Conservation (phyloP, 2,113 vertebrate species). For the Xenus cinereus region DNA sequence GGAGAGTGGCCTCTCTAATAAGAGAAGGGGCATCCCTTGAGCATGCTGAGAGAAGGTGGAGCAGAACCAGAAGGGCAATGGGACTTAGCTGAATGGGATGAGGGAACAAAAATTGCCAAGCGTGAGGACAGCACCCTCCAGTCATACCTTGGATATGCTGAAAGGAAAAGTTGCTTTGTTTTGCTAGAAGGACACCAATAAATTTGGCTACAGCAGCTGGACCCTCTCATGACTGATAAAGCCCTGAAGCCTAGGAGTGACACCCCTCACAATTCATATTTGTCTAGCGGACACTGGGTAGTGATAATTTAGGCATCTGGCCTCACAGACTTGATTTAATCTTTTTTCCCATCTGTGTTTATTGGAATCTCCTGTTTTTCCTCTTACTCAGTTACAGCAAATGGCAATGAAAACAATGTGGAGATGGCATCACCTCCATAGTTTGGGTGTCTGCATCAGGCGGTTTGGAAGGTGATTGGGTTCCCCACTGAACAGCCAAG, state of each 20-base stretch:
- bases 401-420: accelerated
- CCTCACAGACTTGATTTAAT: neutral
- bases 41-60: neutral
- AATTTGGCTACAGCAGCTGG: neutral
- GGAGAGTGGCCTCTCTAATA: neutral
- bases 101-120: neutral
- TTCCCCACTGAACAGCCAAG: neutral
- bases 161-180: neutral
- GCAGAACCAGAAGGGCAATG: neutral
- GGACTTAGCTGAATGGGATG: neutral
- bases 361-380: neutral
- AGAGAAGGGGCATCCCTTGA: neutral
- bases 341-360: neutral
- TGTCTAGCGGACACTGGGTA: neutral
- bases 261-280: neutral
- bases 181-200: neutral
- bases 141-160: accelerated
- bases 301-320: neutral
- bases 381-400: neutral
- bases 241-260: neutral
- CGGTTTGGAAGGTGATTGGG: accelerated
- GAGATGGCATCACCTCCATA: neutral
- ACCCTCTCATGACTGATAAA: neutral
- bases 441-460: neutral
- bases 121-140: accelerated